Base-by-base conservation (phyloP, 1,140 invertebrate genomes). In the Eufriesea mexicana region DNA sequence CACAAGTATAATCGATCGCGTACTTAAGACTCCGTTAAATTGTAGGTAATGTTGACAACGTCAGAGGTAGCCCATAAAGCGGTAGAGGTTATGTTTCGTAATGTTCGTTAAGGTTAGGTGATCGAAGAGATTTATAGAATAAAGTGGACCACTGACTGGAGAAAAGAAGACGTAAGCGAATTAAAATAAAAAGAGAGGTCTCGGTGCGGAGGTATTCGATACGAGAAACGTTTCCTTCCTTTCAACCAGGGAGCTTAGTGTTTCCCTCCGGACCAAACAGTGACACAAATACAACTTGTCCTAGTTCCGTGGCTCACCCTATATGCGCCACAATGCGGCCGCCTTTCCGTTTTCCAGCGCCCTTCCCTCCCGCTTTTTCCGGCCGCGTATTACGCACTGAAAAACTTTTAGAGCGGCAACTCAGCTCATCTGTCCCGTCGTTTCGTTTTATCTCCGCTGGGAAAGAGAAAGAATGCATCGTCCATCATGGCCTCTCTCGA, bases 401-500 rank as follows among this genome's bases (percentile, higher is more conserved):
- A 89, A 82, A 88, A 88, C 90, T 88, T 89, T 89, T 71, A 88
- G 86, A 86, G 77, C 25, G 57, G 54, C 62, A 84, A 76, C 74
- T 83, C 73, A 54, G 55, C 62, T 85, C 70, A 66, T 79, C 77
- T 70, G 71, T 84, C 47, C 76, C 59, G 59, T 84, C 81, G 75
- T 79, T 84, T 86, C 81, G 55, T 55, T 66, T 51, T 62, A 59
- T 85, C 83, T 85, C 80, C 68, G 70, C 61, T 75, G 75, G 86
- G 79, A 68, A 62, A 88, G 66, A 72, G 74, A 82, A 77, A 51
- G 71, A 87, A 78, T 57, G 71, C 83, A 82, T 87, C 89, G 89
- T 90, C 82, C 86, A 89, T 91, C 89, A 88, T 79, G 76, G 51
- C 70, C 71, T 84, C 80, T 79, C 71, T 82, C 80, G 89, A 91